Percentiles rank a stretch among this genome's conserved stretches.
Conservation (phyloP, 2,888 invertebrate species). For the Acrobasis consociella region DNA sequence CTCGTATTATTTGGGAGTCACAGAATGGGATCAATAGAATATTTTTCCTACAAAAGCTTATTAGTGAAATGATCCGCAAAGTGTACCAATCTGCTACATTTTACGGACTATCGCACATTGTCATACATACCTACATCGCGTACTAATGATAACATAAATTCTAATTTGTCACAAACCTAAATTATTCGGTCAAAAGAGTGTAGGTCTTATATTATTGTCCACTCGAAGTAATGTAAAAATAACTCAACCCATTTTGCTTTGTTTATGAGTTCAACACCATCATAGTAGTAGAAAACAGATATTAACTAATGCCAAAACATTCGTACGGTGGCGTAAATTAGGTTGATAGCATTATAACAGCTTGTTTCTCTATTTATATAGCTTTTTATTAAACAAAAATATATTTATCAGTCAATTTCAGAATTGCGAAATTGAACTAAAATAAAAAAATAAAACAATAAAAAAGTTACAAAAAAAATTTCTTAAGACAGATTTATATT, state of each 20-base stretch:
- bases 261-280: slow-evolving; percentile 9
- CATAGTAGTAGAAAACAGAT: neutral
- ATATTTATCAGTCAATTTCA: too few species aligned
- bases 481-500: neutral
- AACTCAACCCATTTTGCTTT: slow-evolving; percentile 1
- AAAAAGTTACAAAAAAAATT: slow-evolving; percentile 50
- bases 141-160: neutral
- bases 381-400: neutral
- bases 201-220: neutral
- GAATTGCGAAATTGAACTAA: too few species aligned
- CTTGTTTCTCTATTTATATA: neutral
- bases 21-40: too few species aligned
- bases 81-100: too few species aligned
- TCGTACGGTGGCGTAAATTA: neutral
- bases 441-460: too few species aligned
- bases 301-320: slow-evolving; percentile 8
- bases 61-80: too few species aligned
- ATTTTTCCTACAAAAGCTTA: too few species aligned
- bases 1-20: too few species aligned
- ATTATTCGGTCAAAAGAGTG: neutral
- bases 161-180: neutral
- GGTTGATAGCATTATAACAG: slow-evolving; percentile 1
- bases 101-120: too few species aligned
- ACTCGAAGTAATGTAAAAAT: neutral
- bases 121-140: neutral